Conservation (phyloP, 2,888 invertebrate genomes). For the Himalopsyche japonica region DNA sequence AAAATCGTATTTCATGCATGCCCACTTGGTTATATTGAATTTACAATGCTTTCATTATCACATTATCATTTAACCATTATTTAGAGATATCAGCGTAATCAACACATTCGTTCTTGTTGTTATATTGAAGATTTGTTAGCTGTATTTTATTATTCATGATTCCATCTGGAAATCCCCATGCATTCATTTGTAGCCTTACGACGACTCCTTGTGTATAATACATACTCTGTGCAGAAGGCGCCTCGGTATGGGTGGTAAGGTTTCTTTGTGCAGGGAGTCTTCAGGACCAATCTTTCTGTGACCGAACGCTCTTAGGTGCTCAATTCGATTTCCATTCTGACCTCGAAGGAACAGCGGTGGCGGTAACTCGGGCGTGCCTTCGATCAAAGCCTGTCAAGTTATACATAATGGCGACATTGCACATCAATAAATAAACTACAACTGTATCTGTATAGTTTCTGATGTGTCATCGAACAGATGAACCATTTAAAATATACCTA, state of each 20-base stretch:
- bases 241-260: constrained; percentile 31
- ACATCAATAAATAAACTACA: constrained; percentile 1
- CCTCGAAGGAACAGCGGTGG: constrained; percentile 30
- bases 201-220: constrained; percentile 6
- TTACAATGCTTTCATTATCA: no score
- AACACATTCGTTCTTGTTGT: no score
- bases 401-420: constrained; percentile 14
- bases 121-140: no score
- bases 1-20: no score
- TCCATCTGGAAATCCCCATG: background rate
- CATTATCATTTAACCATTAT: no score
- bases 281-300: constrained; percentile 39
- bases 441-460: background rate
- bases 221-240: constrained; percentile 38
- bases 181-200: background rate
- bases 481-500: constrained; percentile 1
- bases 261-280: constrained; percentile 38
- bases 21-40: no score
- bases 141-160: no score
- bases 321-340: constrained; percentile 37
- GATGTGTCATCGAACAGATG: background rate
- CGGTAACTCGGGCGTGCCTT: constrained; percentile 33
- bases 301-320: constrained; percentile 34
- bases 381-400: constrained; percentile 37
- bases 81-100: no score